These are phyloP conservation scores for Girardinus metallicus DNA, from an alignment of 2,797 vertebrate genomes.

Conservation along the genomic window DNA sequence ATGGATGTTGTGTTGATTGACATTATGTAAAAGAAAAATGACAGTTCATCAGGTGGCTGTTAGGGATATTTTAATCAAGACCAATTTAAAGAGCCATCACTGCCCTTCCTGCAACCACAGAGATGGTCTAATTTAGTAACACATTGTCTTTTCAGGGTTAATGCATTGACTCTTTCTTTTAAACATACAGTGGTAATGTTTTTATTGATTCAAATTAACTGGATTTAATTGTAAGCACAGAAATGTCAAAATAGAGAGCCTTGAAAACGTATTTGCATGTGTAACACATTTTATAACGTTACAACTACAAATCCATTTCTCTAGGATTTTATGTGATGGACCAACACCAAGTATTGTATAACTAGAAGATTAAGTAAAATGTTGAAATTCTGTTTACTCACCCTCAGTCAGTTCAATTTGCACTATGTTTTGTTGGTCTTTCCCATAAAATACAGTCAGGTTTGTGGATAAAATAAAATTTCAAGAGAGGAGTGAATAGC, in stretches of 20 bases:
- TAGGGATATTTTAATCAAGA: neutral
- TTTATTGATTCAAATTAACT: neutral
- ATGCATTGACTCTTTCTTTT: neutral
- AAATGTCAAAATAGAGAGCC: neutral
- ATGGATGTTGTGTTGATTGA: neutral
- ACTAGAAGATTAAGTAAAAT: neutral
- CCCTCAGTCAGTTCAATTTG: constrained; percentile 1
- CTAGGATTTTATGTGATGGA: neutral
- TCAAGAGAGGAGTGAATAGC: too few relatives aligned
- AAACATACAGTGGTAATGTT: neutral
- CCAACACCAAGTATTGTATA: neutral
- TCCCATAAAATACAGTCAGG: neutral
- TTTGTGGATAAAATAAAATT: neutral
- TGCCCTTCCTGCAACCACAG: neutral
- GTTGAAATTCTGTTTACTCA: neutral
- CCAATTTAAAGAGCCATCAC: neutral
- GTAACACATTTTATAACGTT: neutral
- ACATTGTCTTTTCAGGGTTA: neutral
- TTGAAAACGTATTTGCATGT: neutral
- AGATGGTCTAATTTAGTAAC: neutral
- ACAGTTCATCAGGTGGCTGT: constrained; percentile 6
- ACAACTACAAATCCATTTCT: neutral
- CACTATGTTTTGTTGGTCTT: constrained; percentile 5
- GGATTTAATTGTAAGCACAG: neutral
- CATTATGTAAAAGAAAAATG: constrained; percentile 4